phyloP scores from a whole-genome alignment of 2,797 vertebrate species.

The Eupleurogrammus muticus region DNA sequence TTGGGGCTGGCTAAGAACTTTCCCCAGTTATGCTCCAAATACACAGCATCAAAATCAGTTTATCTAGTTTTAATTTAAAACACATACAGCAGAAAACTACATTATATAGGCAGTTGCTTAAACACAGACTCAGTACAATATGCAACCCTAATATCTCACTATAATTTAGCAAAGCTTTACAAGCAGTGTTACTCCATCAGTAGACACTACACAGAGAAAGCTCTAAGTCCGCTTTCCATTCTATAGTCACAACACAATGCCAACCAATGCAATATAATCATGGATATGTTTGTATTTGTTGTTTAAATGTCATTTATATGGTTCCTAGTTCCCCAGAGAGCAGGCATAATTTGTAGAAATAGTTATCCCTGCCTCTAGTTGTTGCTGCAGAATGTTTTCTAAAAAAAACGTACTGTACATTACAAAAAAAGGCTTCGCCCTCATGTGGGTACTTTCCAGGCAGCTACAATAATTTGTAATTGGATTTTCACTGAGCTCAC shows the following conservation, averaged over 20 bases:
- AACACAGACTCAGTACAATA: neutral
- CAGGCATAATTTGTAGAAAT: constrained; percentile 25
- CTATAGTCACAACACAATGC: no score
- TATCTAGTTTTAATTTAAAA: constrained; percentile 38
- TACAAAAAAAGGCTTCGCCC: constrained; percentile 50
- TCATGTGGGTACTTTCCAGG: constrained; percentile 65
- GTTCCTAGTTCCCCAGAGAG: constrained; percentile 4
- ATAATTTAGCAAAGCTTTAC: neutral
- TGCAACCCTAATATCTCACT: no score
- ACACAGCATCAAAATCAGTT: constrained; percentile 26
- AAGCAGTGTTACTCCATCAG: no score
- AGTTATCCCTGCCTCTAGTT: constrained; percentile 17
- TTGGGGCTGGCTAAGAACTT: constrained; percentile 23
- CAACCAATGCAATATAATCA: constrained; percentile 7
- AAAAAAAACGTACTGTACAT: constrained; percentile 41
- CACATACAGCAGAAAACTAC: constrained; percentile 17
- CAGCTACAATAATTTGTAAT: constrained; percentile 66
- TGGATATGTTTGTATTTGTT: constrained; percentile 18
- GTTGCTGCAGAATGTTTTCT: constrained; percentile 31
- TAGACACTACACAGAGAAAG: neutral
- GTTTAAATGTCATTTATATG: constrained; percentile 17
- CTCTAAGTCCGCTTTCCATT: neutral
- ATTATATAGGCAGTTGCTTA: neutral
- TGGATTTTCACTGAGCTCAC: constrained; percentile 68
- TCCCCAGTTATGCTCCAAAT: constrained; percentile 33